phyloP scores from a whole-genome alignment of 2,797 vertebrate species.

The Pangasius djambal region DNA sequence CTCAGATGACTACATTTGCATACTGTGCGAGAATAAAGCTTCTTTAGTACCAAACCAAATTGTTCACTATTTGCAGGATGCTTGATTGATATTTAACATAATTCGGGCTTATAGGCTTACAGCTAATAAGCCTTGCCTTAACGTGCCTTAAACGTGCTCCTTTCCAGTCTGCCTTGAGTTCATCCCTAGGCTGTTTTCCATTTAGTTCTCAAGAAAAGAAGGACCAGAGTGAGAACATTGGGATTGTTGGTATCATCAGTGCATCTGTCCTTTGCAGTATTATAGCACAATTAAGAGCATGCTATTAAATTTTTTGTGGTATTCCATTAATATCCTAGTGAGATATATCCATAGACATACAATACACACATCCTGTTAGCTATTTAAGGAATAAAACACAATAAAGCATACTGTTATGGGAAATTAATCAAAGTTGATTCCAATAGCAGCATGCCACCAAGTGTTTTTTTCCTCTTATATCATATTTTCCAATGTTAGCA shows the following conservation, averaged over 20 bases:
- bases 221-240: not conserved
- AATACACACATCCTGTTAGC: no score
- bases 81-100: conserved; percentile 21
- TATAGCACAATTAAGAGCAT: not conserved
- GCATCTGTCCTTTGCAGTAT: not conserved
- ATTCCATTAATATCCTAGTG: not conserved
- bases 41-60: conserved; percentile 15
- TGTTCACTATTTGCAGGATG: not conserved
- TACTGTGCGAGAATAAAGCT: not conserved
- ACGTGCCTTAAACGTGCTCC: not conserved
- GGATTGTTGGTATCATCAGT: not conserved
- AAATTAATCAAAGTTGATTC: not conserved
- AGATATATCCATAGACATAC: no score
- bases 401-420: no score
- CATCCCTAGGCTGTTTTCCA: not conserved
- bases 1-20: conserved; percentile 1
- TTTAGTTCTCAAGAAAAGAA: not conserved
- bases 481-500: not conserved
- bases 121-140: not conserved
- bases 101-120: not conserved
- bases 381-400: no score
- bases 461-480: not conserved
- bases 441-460: not conserved
- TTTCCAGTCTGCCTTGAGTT: not conserved
- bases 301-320: not conserved